Percentiles rank a stretch among this genome's conserved stretches.
phyloP scores from a whole-genome alignment of 1,140 invertebrate genomes.

The Neelides sp. region DNA sequence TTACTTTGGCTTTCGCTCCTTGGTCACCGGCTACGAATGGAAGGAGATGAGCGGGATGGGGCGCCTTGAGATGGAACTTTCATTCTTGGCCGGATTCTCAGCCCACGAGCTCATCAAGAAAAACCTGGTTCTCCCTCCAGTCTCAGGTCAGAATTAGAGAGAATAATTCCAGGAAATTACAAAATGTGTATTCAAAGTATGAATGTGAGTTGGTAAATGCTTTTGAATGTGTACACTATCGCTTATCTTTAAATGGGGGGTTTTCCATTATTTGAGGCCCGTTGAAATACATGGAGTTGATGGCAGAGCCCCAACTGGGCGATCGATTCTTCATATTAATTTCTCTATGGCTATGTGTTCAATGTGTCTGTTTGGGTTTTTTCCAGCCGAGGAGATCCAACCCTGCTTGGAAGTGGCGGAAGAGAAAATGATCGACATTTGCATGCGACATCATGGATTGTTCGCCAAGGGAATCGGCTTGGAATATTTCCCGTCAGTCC shows the following conservation, averaged over 20 bases:
- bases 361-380: conserved; percentile 10
- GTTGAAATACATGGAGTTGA: not conserved
- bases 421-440: conserved; percentile 55
- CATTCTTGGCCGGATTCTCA: conserved; percentile 81
- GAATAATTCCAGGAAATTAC: too few relatives aligned
- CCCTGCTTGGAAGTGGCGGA: conserved; percentile 50
- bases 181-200: too few relatives aligned
- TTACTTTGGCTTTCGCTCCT: conserved; percentile 81
- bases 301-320: too few relatives aligned
- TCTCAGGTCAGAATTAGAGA: conserved; percentile 48
- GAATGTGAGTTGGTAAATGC: too few relatives aligned
- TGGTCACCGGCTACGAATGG: conserved; percentile 86
- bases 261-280: not conserved
- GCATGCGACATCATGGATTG: conserved; percentile 55
- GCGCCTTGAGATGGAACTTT: conserved; percentile 76
- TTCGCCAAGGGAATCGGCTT: conserved; percentile 84
- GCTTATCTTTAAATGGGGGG: too few relatives aligned
- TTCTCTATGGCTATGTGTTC: not conserved
- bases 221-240: too few relatives aligned
- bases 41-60: conserved; percentile 48
- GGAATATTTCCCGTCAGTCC: conserved; percentile 66
- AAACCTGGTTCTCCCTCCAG: conserved; percentile 58
- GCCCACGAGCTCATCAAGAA: conserved; percentile 75
- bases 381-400: conserved; percentile 54
- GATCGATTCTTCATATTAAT: too few relatives aligned